Evolutionary conservation across 2,888 invertebrate genomes (phyloP).

Genomic region (Carpatolechia fugitivella): DNA sequence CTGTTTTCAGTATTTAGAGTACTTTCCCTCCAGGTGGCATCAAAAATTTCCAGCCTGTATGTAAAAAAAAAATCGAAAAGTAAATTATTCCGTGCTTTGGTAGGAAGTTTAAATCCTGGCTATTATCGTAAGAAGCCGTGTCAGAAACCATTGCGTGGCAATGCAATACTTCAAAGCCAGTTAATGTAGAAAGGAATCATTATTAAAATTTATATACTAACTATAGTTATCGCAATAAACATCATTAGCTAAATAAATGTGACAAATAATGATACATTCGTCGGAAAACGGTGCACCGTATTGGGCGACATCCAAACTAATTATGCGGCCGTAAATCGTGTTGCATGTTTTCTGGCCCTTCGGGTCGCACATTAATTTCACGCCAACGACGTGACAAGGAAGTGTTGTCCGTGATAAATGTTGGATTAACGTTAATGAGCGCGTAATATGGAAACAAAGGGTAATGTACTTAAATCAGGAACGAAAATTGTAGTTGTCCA

Average conservation of each 20-base stretch:
- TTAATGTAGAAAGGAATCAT: too few relatives aligned
- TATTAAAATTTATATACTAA: too few relatives aligned
- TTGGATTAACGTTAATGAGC: slow-evolving; percentile 8
- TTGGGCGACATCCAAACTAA: slow-evolving; percentile 63
- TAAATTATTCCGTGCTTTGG: too few relatives aligned
- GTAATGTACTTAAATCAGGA: neutral
- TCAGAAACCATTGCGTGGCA: too few relatives aligned
- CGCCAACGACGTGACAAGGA: slow-evolving; percentile 34
- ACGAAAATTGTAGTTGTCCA: too few relatives aligned
- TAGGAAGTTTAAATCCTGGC: too few relatives aligned
- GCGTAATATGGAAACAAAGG: neutral
- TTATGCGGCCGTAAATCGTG: slow-evolving; percentile 54
- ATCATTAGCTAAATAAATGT: neutral
- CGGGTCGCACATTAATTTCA: slow-evolving; percentile 38
- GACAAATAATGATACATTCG: slow-evolving; percentile 29
- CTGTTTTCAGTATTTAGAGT: too few relatives aligned
- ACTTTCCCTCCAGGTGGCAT: too few relatives aligned
- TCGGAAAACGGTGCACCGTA: slow-evolving; percentile 30
- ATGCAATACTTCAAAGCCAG: too few relatives aligned
- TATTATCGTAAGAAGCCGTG: too few relatives aligned
- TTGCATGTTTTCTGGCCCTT: slow-evolving; percentile 41
- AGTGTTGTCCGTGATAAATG: slow-evolving; percentile 32
- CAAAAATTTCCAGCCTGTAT: too few relatives aligned
- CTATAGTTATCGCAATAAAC: neutral
- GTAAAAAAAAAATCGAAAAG: too few relatives aligned